Evolutionary conservation across 2,888 invertebrate species (phyloP), one percentile per base, ranked within the genome.

Genomic region (Zygaena filipendulae): DNA sequence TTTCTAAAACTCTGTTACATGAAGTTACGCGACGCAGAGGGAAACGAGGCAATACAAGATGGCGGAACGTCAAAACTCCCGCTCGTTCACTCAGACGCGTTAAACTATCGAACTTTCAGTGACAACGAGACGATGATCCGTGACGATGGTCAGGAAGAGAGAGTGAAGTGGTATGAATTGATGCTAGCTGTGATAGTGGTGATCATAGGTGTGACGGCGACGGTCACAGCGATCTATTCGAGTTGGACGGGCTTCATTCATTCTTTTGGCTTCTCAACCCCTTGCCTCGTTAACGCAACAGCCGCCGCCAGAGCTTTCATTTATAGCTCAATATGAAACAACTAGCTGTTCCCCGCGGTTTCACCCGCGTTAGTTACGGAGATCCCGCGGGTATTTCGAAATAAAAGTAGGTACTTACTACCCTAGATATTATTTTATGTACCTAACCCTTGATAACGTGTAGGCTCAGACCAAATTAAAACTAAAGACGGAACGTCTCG

Each of bases 251-350:
- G 86, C 49, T 84, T 87, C 1, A 71, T 86, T 8, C 67, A 71
- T 23, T 87, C 85, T 23, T 85, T 86, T 1, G 80, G 80, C 20
- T 90, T 88, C 42, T 83, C 87, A 21, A 87, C 88, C 13, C 89
- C 91, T 2, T 92, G 91, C 62, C 77, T 91, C 39, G 59, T 85
- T 18, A 90, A 90, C 48, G 72, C 84, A 1, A 82, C 83, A 0
- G 57, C 57, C 3, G 80, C 80, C 0, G 77, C 80, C 0, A 51
- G 67, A 12, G 64, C 56, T 29, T 72, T 75, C 27, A 35, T 75
- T 5, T 27, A 43, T 31, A 47, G 24, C 18, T 26, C 21, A n/a
- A n/a, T n/a, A n/a, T n/a, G n/a, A 22, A n/a, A n/a, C n/a, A n/a
- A n/a, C n/a, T n/a, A n/a, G n/a, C n/a, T n/a, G n/a, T n/a, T n/a